Evolutionary conservation across 2,113 vertebrate species (phyloP), one percentile per base, ranked within the genome.

Genomic region (Falco punctatus): DNA sequence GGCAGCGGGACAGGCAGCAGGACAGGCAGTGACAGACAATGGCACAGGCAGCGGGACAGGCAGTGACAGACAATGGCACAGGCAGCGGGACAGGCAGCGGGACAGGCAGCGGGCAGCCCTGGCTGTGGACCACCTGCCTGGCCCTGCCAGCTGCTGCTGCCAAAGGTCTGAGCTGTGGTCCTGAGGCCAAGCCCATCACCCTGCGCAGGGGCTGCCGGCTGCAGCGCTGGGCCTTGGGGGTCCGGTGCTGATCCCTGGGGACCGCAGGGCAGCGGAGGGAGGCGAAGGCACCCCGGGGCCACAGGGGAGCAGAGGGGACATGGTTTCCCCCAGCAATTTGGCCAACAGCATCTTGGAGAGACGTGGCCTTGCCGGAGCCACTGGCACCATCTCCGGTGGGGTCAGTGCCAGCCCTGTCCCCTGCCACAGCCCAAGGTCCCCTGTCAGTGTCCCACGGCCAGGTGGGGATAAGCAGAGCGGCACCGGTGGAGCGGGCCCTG

Each of bases 121-220:
- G 38, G 38, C 38, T 9, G 38, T 38, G 38, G 38, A 38, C 38
- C 38, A 38, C 38, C 38, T 38, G 38, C 38, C 38, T 38, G 38
- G 38, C 38, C 38, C 38, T 38, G 38, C 38, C 38, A 38, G 38
- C 38, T 38, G 38, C 38, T 38, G 38, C 38, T 38, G 38, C 38
- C 38, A 38, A 38, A 38, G 62, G 62, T 9, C 28, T 44, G 62
- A 30, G 62, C 61, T 24, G 4, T 42, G 38, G 9, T 30, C 38
- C 38, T 21, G 20, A 40, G 30, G 38, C 57, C 3, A 11, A 67
- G 35, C 38, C 33, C 54, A 1, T 22, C 57, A 4, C 35, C 44
- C 35, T 2, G 2, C 24, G 0, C 40, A 2, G 75, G 30, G 8
- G 42, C 8, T 16, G 19, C 51, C 26, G 7, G 2, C n/a, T 7